A percentile compares a stretch with the other conserved stretches of the same genome.
Conservation (phyloP, 2,113 vertebrate species). For the Megaceryle torquata region DNA sequence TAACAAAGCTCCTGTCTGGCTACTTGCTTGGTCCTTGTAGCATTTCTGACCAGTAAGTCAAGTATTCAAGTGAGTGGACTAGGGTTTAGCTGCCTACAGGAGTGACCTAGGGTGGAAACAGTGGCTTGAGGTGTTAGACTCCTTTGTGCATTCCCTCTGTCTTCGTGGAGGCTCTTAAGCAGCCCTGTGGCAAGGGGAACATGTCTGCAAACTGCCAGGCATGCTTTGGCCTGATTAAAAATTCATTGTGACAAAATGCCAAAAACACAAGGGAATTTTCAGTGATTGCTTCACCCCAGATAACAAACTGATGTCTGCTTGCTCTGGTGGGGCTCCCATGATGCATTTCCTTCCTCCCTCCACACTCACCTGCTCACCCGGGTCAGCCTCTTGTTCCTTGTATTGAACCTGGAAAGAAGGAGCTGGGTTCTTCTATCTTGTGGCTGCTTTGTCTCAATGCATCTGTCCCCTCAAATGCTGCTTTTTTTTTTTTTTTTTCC, state of each 20-base stretch:
- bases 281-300: not conserved
- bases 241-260: slow-evolving; percentile 43
- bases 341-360: not conserved
- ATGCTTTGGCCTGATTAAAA: not conserved
- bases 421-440: not conserved
- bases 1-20: not conserved
- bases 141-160: not conserved
- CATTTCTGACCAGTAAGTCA: not conserved
- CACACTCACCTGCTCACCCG: not conserved
- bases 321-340: accelerated
- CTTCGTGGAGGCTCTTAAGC: not conserved
- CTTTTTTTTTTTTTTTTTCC: not conserved
- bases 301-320: not conserved
- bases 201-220: not conserved
- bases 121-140: not conserved
- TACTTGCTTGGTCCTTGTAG: not conserved
- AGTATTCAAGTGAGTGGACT: not conserved
- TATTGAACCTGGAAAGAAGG: not conserved
- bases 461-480: not conserved
- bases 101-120: not conserved
- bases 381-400: not conserved
- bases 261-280: slow-evolving; percentile 11
- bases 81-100: not conserved
- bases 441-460: not conserved
- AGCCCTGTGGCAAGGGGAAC: not conserved